These are phyloP conservation scores for Heliconius ismenius DNA, from an alignment of 2,888 invertebrate species.

Conservation along the genomic window DNA sequence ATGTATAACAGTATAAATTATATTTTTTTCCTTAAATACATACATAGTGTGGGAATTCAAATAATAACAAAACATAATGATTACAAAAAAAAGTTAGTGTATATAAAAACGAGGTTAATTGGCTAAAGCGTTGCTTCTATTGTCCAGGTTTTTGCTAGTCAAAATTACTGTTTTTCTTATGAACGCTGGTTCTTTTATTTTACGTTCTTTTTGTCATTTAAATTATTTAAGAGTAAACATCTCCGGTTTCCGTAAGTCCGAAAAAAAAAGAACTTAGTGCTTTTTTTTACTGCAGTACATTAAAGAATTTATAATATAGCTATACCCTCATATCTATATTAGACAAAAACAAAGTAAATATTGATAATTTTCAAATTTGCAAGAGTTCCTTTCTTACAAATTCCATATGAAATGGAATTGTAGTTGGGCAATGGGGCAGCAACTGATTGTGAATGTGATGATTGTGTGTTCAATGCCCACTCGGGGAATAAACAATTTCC, in stretches of 20 bases:
- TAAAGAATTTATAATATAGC: not conserved
- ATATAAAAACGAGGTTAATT: conserved; percentile 34
- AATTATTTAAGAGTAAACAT: not conserved
- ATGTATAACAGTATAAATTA: too few relatives aligned
- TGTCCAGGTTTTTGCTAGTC: conserved; percentile 15
- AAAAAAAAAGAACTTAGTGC: not conserved
- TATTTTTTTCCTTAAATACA: not conserved
- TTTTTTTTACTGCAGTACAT: not conserved
- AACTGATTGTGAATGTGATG: too few relatives aligned
- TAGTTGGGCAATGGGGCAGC: not conserved
- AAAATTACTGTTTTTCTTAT: conserved; percentile 6
- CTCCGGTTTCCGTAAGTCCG: not conserved
- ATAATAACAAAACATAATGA: not conserved
- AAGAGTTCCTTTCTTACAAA: not conserved
- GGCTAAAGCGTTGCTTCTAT: conserved; percentile 14
- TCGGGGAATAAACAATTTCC: not conserved
- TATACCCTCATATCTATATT: not conserved
- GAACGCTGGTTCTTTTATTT: conserved; percentile 5
- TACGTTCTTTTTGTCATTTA: not conserved
- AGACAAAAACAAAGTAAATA: not conserved
- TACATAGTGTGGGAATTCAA: not conserved
- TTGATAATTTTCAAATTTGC: not conserved
- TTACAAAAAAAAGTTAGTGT: not conserved
- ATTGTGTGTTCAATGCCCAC: not conserved
- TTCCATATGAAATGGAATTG: not conserved